phyloP scores from a whole-genome alignment of 2,113 vertebrate species.

The Paradoxurus hermaphroditus region DNA sequence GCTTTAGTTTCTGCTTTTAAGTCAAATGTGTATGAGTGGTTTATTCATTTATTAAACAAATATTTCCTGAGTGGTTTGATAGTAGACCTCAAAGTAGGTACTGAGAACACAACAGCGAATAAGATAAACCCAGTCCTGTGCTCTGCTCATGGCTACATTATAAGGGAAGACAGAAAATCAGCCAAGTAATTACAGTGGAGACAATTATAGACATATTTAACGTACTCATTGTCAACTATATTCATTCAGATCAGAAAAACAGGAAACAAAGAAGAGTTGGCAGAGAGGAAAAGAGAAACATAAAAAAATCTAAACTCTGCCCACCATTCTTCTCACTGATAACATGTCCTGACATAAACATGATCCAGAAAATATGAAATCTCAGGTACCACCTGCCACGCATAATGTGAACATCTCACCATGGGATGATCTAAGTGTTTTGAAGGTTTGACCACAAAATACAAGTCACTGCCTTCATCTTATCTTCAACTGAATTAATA shows the following conservation, averaged over 20 bases:
- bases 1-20: neutral
- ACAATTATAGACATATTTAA: neutral
- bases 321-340: constrained; percentile 20
- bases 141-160: neutral
- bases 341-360: constrained; percentile 4
- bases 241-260: neutral
- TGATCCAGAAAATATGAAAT: constrained; percentile 20
- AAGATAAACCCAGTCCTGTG: neutral
- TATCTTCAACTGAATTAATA: constrained; percentile 33
- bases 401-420: neutral
- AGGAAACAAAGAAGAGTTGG: neutral
- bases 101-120: neutral
- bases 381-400: neutral
- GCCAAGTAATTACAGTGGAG: neutral
- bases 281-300: neutral
- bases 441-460: constrained; percentile 32
- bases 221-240: neutral
- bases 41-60: neutral
- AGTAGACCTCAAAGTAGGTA: neutral
- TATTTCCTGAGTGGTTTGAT: neutral
- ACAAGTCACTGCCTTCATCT: constrained; percentile 27
- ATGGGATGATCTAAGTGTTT: neutral
- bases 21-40: neutral
- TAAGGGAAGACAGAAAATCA: neutral
- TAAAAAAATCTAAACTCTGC: neutral